Evolutionary conservation across 1,140 invertebrate species (phyloP).

Genomic region (Psix sp.): DNA sequence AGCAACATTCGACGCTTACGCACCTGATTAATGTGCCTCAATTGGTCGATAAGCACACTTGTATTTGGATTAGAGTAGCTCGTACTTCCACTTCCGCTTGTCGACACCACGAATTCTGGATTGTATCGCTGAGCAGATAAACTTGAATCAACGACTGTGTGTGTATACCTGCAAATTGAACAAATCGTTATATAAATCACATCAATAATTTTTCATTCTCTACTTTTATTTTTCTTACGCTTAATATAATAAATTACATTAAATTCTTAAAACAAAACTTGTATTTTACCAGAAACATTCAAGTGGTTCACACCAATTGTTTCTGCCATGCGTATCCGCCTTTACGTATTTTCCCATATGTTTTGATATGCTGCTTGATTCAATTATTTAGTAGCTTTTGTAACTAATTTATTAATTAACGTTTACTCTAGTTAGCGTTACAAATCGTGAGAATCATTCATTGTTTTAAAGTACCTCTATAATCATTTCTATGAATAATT

Average conservation of each 20-base stretch:
- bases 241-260: background rate
- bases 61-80: slow-evolving; percentile 77
- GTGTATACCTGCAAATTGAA: slow-evolving; percentile 79
- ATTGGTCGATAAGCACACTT: slow-evolving; percentile 80
- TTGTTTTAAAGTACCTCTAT: too few species aligned
- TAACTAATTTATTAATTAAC: too few species aligned
- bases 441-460: too few species aligned
- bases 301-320: too few species aligned
- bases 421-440: too few species aligned
- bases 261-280: too few species aligned
- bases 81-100: slow-evolving; percentile 65
- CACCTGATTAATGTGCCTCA: slow-evolving; percentile 82
- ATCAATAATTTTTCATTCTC: background rate
- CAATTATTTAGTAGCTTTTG: too few species aligned
- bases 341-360: too few species aligned
- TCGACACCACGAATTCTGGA: slow-evolving; percentile 79
- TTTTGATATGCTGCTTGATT: too few species aligned
- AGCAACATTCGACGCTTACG: slow-evolving; percentile 60
- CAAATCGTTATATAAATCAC: slow-evolving; percentile 21
- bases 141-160: slow-evolving; percentile 80
- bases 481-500: too few species aligned
- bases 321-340: too few species aligned
- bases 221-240: background rate
- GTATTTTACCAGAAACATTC: too few species aligned
- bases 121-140: slow-evolving; percentile 82